Conservation (phyloP, 2,113 vertebrate genomes). For the Pyxicephalus adspersus region DNA sequence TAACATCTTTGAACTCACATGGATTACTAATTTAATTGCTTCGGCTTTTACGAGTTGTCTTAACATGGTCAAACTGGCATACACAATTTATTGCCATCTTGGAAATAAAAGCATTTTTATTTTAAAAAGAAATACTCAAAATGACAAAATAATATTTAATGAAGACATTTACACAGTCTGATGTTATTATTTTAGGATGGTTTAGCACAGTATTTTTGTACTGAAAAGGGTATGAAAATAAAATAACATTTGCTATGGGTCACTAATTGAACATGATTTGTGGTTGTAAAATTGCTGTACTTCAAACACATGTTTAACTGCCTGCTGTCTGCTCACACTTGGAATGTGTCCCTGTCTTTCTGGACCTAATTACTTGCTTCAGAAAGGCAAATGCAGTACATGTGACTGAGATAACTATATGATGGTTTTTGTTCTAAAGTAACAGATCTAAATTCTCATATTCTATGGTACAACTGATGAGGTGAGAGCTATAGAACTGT, state of each 20-base stretch:
- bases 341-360: conserved; percentile 41
- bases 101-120: neutral
- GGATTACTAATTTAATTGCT: no score
- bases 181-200: neutral
- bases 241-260: conserved; percentile 18
- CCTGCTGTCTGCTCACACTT: conserved; percentile 26
- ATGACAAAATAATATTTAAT: conserved; percentile 10
- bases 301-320: conserved; percentile 35
- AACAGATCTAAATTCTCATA: neutral
- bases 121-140: neutral
- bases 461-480: neutral
- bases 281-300: conserved; percentile 39
- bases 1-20: no score
- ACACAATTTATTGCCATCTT: neutral
- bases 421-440: neutral
- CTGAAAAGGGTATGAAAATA: neutral
- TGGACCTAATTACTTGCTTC: conserved; percentile 36
- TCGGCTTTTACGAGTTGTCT: neutral
- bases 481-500: neutral
- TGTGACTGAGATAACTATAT: neutral
- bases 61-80: neutral
- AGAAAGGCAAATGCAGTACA: neutral
- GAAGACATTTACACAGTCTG: neutral
- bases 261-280: conserved; percentile 47
- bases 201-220: neutral